phyloP scores from a whole-genome alignment of 2,797 vertebrate genomes.

The Amazona finschi region DNA sequence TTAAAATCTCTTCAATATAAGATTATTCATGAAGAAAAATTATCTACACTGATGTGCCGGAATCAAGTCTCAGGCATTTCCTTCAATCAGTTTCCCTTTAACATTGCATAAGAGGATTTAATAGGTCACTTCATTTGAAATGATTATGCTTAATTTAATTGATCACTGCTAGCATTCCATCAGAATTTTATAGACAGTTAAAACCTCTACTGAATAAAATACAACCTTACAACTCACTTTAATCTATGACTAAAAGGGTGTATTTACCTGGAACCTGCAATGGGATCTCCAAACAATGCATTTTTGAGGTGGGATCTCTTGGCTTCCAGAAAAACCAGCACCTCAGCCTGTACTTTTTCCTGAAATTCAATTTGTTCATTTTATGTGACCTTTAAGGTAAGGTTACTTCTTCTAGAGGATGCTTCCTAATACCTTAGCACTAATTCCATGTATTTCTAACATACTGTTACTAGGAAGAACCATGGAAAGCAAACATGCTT shows the following conservation, averaged over 20 bases:
- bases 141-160: neutral
- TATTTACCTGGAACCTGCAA: neutral
- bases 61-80: neutral
- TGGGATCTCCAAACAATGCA: neutral
- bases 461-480: neutral
- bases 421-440: neutral
- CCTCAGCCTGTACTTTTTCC: neutral
- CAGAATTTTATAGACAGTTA: neutral
- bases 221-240: neutral
- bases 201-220: neutral
- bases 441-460: neutral
- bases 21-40: neutral
- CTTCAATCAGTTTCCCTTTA: neutral
- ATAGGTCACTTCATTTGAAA: neutral
- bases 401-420: neutral
- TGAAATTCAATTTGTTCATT: neutral
- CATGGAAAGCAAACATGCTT: neutral
- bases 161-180: neutral
- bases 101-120: neutral
- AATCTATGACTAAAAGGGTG: neutral
- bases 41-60: neutral
- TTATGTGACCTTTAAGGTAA: neutral
- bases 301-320: neutral
- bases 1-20: neutral
- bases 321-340: neutral